A percentile compares a stretch with the other conserved stretches of the same genome.
These are phyloP conservation scores for Alviniconcha strummeri DNA, from an alignment of 2,888 invertebrate species.

Conservation along the genomic window DNA sequence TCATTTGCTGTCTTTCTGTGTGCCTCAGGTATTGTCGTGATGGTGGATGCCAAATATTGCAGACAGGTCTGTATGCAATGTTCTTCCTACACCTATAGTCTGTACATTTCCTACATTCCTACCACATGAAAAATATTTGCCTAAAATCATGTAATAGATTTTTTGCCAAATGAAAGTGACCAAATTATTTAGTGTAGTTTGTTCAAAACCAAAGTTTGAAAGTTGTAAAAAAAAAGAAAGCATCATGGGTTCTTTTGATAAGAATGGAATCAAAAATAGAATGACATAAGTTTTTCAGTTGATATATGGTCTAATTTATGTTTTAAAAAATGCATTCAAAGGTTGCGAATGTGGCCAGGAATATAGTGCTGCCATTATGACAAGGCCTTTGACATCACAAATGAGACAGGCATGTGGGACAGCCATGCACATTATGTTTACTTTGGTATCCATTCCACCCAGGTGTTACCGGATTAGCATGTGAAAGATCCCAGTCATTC, in stretches of 20 bases:
- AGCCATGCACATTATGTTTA: no score
- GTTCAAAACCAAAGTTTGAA: not conserved
- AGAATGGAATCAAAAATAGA: not conserved
- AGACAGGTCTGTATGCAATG: conserved; percentile 67
- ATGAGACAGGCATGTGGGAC: no score
- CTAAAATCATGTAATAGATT: not conserved
- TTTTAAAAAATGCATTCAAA: not conserved
- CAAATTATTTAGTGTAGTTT: not conserved
- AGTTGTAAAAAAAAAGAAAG: not conserved
- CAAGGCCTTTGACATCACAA: no score
- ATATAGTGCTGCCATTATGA: no score
- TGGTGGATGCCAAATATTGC: conserved; percentile 76
- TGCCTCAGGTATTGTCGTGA: conserved; percentile 73
- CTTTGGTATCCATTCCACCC: no score
- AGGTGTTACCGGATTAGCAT: no score
- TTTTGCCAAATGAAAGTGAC: not conserved
- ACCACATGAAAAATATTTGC: no score
- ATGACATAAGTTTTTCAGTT: conserved; percentile 14
- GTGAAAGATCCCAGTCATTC: no score
- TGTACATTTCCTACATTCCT: not conserved
- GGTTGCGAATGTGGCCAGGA: no score
- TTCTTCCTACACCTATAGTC: not conserved
- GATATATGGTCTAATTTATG: not conserved
- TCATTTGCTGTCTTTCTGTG: no score
- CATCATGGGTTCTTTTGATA: no score